A percentile compares a stretch with the other conserved stretches of the same genome.
Evolutionary conservation across 2,888 invertebrate genomes (phyloP).

Genomic region (Aquatica leii): DNA sequence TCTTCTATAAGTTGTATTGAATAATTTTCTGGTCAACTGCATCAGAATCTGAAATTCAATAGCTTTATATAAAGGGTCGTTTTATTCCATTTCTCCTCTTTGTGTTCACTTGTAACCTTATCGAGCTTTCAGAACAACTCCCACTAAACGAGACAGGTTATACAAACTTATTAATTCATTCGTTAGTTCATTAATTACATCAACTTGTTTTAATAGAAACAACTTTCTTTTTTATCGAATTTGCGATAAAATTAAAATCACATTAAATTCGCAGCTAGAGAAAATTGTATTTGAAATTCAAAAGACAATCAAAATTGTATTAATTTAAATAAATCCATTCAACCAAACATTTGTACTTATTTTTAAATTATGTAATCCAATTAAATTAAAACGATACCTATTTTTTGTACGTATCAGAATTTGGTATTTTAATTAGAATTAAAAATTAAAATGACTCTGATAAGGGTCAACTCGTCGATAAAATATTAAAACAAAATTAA

Average conservation of each 20-base stretch:
- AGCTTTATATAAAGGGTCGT: constrained; percentile 35
- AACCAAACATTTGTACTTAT: too few species aligned
- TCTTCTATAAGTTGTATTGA: not conserved
- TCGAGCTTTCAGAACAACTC: constrained; percentile 29
- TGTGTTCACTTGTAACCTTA: constrained; percentile 36
- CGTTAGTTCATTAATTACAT: constrained; percentile 25
- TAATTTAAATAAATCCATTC: too few species aligned
- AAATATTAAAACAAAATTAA: too few species aligned
- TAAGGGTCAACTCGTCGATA: too few species aligned
- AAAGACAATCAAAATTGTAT: too few species aligned
- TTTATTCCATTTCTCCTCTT: constrained; percentile 37
- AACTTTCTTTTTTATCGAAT: not conserved
- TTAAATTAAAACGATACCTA: too few species aligned
- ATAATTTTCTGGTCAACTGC: constrained; percentile 26
- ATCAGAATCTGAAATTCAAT: constrained; percentile 33
- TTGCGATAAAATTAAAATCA: not conserved
- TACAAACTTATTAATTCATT: constrained; percentile 29
- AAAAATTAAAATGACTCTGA: too few species aligned
- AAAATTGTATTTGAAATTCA: too few species aligned
- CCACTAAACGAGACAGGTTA: constrained; percentile 32
- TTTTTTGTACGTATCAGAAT: too few species aligned
- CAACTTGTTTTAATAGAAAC: not conserved
- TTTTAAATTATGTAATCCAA: too few species aligned
- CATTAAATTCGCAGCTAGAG: too few species aligned
- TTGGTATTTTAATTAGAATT: too few species aligned